Evolutionary conservation across 2,888 invertebrate species (phyloP).

Genomic region (Teleiodes luculella): DNA sequence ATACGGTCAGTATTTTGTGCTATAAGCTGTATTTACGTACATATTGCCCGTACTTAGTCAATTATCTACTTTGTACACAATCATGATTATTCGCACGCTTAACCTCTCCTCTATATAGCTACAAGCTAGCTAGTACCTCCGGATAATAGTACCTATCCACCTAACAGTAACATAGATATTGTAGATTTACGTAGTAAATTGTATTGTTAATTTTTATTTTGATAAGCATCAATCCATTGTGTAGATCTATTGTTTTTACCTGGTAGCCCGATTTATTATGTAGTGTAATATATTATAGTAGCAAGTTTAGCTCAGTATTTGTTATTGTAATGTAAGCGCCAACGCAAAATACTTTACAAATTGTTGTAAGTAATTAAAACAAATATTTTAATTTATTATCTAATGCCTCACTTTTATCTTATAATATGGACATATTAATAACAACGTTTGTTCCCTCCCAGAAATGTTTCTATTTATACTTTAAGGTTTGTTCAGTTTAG

Average conservation of each 20-base stretch:
- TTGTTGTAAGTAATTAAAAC: neutral
- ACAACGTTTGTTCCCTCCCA: too few relatives aligned
- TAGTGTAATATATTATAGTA: neutral
- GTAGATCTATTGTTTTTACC: slow-evolving; percentile 12
- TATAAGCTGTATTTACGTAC: neutral
- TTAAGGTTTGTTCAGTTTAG: too few relatives aligned
- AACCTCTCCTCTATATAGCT: neutral
- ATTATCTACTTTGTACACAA: slow-evolving; percentile 1
- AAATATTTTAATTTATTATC: too few relatives aligned
- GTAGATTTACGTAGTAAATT: neutral
- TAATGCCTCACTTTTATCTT: too few relatives aligned
- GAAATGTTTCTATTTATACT: too few relatives aligned
- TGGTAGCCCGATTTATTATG: neutral
- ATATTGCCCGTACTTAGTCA: neutral
- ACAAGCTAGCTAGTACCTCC: neutral
- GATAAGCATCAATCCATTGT: slow-evolving; percentile 19
- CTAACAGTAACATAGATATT: too few relatives aligned
- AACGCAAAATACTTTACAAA: too few relatives aligned
- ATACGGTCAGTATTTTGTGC: neutral
- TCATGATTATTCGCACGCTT: neutral
- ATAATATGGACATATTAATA: too few relatives aligned
- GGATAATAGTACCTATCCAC: too few relatives aligned
- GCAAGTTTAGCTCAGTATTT: too few relatives aligned
- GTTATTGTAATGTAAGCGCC: too few relatives aligned
- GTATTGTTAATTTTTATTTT: slow-evolving; percentile 11